These are phyloP conservation scores for Ailurus styani DNA, from an alignment of 2,113 vertebrate genomes.

Conservation along the genomic window DNA sequence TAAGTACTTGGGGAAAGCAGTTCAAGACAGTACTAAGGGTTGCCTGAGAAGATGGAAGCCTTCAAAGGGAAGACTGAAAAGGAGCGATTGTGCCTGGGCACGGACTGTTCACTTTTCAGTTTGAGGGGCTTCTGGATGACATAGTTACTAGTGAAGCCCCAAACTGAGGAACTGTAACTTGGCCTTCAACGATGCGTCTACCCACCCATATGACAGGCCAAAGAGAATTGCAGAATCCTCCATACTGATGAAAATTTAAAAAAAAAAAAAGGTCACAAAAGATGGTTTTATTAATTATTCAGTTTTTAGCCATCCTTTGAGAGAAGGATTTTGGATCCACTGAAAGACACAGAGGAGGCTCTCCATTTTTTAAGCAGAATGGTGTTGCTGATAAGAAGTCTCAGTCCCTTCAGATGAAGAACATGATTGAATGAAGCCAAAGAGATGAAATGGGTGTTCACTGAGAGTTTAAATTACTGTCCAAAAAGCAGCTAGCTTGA, in stretches of 20 bases:
- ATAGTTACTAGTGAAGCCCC: neutral
- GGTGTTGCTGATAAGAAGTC: neutral
- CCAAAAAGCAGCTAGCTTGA: neutral
- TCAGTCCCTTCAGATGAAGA: neutral
- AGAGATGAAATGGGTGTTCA: neutral
- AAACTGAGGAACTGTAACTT: neutral
- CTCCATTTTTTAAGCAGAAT: neutral
- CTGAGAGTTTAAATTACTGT: neutral
- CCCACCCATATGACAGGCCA: neutral
- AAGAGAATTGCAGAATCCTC: neutral
- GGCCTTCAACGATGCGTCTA: neutral
- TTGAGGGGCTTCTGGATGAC: neutral
- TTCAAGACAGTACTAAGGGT: neutral
- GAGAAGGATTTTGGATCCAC: neutral
- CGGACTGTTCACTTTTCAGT: neutral
- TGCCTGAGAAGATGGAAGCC: neutral
- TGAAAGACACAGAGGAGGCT: neutral
- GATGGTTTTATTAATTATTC: conserved; percentile 30
- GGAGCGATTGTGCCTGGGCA: neutral
- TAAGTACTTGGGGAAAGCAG: neutral
- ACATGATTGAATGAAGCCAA: neutral
- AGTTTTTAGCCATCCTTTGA: neutral
- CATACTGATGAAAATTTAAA: neutral
- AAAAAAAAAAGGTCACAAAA: neutral
- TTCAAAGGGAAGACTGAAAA: neutral